These are phyloP conservation scores for Dendrolimus houi DNA, from an alignment of 2,888 invertebrate genomes.

Conservation along the genomic window DNA sequence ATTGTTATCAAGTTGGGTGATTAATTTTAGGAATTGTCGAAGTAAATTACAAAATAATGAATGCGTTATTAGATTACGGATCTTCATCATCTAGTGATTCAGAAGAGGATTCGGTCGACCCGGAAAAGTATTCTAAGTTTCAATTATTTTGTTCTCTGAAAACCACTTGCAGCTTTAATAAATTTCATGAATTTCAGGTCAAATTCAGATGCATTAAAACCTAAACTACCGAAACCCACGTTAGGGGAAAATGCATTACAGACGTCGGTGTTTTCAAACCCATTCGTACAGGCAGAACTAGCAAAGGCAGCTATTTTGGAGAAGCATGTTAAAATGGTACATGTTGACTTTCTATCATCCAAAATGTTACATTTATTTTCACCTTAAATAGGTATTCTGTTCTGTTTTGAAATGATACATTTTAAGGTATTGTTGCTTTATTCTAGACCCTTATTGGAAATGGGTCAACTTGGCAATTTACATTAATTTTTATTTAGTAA, in stretches of 20 bases:
- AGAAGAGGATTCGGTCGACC: constrained; percentile 38
- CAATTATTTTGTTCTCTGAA: neutral
- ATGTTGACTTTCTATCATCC: constrained; percentile 65
- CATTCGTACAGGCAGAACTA: constrained; percentile 89
- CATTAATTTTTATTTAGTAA: too few relatives aligned
- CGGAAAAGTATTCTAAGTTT: constrained; percentile 36
- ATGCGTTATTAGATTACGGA: constrained; percentile 83
- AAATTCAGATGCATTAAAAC: constrained; percentile 29
- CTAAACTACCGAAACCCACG: constrained; percentile 79
- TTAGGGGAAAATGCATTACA: constrained; percentile 74
- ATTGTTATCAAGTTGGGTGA: too few relatives aligned
- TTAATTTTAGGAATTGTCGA: too few relatives aligned
- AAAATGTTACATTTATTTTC: neutral
- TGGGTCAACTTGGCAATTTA: too few relatives aligned
- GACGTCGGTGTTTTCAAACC: constrained; percentile 91
- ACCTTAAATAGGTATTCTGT: too few relatives aligned
- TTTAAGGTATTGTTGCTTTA: too few relatives aligned
- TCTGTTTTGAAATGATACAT: too few relatives aligned
- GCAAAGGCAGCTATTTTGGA: constrained; percentile 91
- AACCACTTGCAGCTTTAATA: constrained; percentile 4
- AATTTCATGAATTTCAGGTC: constrained; percentile 18
- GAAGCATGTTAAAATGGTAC: constrained; percentile 95
- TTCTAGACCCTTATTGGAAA: too few relatives aligned
- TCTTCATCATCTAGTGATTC: constrained; percentile 62
- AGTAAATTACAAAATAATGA: constrained; percentile 44